phyloP scores from a whole-genome alignment of 2,113 vertebrate species.

The Pholis gunnellus region DNA sequence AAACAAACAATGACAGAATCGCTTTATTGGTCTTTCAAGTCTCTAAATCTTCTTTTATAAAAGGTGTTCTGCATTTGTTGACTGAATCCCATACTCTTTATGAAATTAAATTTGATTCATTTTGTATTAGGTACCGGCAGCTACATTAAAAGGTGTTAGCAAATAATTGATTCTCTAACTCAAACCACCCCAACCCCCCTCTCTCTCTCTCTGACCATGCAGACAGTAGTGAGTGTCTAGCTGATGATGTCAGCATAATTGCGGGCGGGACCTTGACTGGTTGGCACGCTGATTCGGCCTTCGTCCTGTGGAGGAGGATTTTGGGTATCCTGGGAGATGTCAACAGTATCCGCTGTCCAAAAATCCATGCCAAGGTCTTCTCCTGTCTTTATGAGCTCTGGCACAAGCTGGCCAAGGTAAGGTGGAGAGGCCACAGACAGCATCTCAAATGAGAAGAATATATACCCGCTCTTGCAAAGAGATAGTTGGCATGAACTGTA shows the following conservation, averaged over 20 bases:
- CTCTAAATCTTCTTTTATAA: background rate
- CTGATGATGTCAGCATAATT: conserved; percentile 96
- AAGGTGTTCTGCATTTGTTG: conserved; percentile 45
- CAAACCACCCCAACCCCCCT: conserved; percentile 2
- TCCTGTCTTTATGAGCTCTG: conserved; percentile 94
- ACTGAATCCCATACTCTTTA: conserved; percentile 44
- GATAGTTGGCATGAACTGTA: background rate
- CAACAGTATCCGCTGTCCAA: conserved; percentile 93
- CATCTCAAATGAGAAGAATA: background rate
- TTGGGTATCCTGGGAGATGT: conserved; percentile 97
- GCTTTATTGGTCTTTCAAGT: background rate
- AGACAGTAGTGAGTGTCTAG: conserved; percentile 96
- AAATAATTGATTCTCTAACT: conserved; percentile 3
- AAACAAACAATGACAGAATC: background rate
- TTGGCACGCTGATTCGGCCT: conserved; percentile 96
- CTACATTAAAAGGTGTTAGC: background rate
- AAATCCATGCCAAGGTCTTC: conserved; percentile 95
- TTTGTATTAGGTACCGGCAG: background rate
- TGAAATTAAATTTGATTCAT: conserved; percentile 14
- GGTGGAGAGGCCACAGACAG: background rate
- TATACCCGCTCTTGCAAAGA: background rate
- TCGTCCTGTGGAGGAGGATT: conserved; percentile 96
- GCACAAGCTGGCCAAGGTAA: conserved; percentile 98
- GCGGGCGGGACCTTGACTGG: conserved; percentile 95
- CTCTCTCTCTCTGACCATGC: conserved; percentile 39